Base-by-base conservation (phyloP, 2,797 vertebrate species). In the Rhinella marina region DNA sequence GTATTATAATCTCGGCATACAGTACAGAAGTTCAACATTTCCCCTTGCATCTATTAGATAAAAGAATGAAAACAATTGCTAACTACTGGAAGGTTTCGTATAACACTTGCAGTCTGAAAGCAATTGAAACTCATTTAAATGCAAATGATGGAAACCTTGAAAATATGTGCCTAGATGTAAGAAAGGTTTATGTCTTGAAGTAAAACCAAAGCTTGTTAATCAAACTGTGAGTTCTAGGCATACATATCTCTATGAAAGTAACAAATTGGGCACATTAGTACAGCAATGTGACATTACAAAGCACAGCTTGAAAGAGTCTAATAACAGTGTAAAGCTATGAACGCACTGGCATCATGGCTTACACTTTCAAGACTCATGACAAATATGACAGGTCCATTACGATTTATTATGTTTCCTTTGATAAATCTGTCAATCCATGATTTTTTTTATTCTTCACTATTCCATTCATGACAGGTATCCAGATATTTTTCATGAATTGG, bases 61-160 rank as follows among this genome's bases (percentile, higher is more conserved):
- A 82, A 75, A 77, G 79, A 52, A 82, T 25, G 32, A 84, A 82
- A 75, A 56, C 64, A 59, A 87, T 77, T 77, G 48, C 50, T 54
- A 76, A 59, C 23, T 29, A 82, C 41, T 29, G 17, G 17, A 82
- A 87, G 19, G 27, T 62, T 82, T 82, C 70, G 64, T 82, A 64
- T 64, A 87, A 62, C 23, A 64, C n/a, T 87, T 52, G 13, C 12
- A 21, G 13, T 57, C 81, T 23, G 75, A 59, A 62, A 82, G 86
- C 54, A 50, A 79, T 52, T 68, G 76, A 25, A 85, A 56, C 83
- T 85, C 72, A 85, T 85, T 85, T 85, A 80, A 61, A 80, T 80
- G 85, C 76, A 86, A 80, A 86, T 86, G 66, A 73, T 70, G 70
- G 21, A 86, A 72, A 29, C 77, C 77, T 80, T 86, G 64, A 70